Conservation (phyloP, 2,888 invertebrate species). For the Notodonta ziczac region DNA sequence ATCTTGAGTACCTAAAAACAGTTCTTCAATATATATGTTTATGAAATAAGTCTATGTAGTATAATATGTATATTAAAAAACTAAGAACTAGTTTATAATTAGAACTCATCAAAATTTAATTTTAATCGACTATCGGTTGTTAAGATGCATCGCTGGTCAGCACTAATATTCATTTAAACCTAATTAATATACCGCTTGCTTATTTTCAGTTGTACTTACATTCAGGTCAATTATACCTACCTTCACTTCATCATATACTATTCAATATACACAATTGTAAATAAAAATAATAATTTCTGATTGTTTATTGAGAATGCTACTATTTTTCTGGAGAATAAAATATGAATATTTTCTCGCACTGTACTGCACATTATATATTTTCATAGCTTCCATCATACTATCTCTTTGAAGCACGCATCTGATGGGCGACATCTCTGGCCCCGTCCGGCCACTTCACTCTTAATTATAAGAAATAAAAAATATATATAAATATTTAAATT, state of each 20-base stretch:
- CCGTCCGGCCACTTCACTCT: slow-evolving; percentile 65
- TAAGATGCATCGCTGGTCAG: background rate
- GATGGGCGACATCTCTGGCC: slow-evolving; percentile 61
- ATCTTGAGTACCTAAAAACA: too few relatives aligned
- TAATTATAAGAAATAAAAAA: slow-evolving; percentile 60
- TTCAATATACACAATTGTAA: slow-evolving; percentile 78
- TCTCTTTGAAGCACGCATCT: slow-evolving; percentile 70
- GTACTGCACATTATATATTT: slow-evolving; percentile 76
- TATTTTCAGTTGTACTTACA: slow-evolving; percentile 39
- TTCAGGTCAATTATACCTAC: slow-evolving; percentile 63
- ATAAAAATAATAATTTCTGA: slow-evolving; percentile 78
- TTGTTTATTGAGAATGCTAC: slow-evolving; percentile 73
- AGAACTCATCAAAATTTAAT: slow-evolving; percentile 7
- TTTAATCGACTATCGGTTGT: background rate
- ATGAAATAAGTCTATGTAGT: too few relatives aligned
- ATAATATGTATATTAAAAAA: too few relatives aligned
- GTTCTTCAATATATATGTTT: too few relatives aligned
- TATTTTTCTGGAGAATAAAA: slow-evolving; percentile 77
- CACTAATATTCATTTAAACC: slow-evolving; percentile 34
- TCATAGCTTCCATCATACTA: slow-evolving; percentile 73
- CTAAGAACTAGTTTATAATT: slow-evolving; percentile 5
- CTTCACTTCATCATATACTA: slow-evolving; percentile 61
- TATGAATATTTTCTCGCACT: slow-evolving; percentile 74
- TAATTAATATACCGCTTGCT: slow-evolving; percentile 40
- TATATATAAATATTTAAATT: slow-evolving; percentile 55